Percentiles rank a stretch among this genome's conserved stretches.
These are phyloP conservation scores for Sphenopsis melanotis DNA, from an alignment of 2,797 vertebrate species.

Conservation along the genomic window DNA sequence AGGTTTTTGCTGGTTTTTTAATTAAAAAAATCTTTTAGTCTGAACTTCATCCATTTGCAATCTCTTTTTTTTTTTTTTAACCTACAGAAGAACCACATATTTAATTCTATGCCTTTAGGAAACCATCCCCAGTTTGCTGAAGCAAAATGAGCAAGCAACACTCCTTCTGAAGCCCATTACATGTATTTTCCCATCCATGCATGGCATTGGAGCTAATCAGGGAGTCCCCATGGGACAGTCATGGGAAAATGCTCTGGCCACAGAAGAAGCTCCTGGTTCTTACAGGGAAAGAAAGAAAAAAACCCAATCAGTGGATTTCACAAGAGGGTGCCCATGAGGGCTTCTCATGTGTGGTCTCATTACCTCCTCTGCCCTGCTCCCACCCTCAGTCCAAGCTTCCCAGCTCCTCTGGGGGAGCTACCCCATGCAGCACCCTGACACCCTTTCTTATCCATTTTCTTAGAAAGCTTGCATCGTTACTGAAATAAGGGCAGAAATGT, in stretches of 20 bases:
- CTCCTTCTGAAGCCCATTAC: background rate
- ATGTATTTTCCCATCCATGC: background rate
- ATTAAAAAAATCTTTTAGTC: background rate
- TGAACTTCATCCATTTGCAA: background rate
- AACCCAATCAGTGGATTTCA: background rate
- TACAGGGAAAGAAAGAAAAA: background rate
- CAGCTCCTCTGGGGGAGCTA: accelerated
- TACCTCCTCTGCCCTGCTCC: accelerated
- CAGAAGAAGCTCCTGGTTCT: background rate
- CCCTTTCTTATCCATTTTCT: background rate
- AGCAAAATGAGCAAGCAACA: background rate
- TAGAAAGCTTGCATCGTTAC: background rate
- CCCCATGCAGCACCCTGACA: background rate
- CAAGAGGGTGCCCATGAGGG: accelerated
- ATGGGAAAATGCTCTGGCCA: accelerated
- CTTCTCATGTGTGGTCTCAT: accelerated
- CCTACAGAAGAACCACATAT: background rate
- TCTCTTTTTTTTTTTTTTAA: background rate
- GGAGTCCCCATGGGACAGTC: background rate
- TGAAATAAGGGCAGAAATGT: background rate
- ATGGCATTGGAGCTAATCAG: background rate
- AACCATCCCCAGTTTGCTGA: background rate
- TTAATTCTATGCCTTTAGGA: background rate
- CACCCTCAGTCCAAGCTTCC: background rate
- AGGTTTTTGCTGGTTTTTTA: background rate